Evolutionary conservation across 2,113 vertebrate species (phyloP), one percentile per base, ranked within the genome.

Genomic region (Callithrix jacchus): DNA sequence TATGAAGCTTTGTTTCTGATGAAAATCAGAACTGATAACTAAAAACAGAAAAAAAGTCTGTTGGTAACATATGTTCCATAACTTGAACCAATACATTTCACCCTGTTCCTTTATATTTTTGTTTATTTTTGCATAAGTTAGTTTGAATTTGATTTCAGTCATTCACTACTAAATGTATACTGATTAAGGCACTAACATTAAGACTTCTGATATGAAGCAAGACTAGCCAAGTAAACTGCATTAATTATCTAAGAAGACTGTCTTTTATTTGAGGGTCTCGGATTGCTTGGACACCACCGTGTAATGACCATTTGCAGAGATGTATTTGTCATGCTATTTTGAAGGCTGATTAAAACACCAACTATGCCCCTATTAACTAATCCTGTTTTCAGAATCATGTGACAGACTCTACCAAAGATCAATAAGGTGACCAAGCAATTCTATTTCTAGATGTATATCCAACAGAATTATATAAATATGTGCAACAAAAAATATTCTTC

Each of bases 321-420:
- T 58, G 1, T 32, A 95, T 83, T 56, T 95, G n/a, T 30, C 42
- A 68, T 45, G 56, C 25, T 14, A 6, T 70, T 91, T 79, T 80
- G 4, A 95, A 82, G 52, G 10, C 68, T 95, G 23, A 47, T 52
- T 93, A 88, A 96, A 82, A 73, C 73, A 68, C 11, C 54, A 91
- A 80, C 18, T 23, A 52, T 74, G 40, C 13, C 87, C 42, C n/a
- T 52, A n/a, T 8, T 85, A 32, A 86, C 47, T 80, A 84, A 74
- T 80, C 6, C 49, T 42, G 21, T 58, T 61, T 56, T 64, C 25
- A 89, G 32, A 92, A 70, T 2, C 82, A 14, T 54, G 11, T 56
- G 70, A 52, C 42, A 84, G 42, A 94, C 68, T 58, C 86, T 76
- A 73, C 23, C 80, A 42, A 73, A n/a, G 25, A 37, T 73, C 47